Percentiles rank a stretch among this genome's conserved stretches.
phyloP scores from a whole-genome alignment of 2,113 vertebrate species.

The Galbula dea region DNA sequence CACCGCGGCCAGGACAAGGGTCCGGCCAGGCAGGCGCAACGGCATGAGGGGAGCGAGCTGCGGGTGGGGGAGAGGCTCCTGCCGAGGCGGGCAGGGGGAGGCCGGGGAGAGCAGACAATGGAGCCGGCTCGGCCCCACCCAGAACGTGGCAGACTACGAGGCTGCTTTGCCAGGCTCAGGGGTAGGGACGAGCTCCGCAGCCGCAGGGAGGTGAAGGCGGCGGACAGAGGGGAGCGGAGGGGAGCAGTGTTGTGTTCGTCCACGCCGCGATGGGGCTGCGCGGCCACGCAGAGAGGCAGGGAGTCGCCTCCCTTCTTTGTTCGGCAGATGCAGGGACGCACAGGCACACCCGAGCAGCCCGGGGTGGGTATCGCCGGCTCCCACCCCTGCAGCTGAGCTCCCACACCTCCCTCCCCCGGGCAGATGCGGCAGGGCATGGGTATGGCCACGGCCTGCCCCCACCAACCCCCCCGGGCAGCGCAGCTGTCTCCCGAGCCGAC shows the following conservation, averaged over 20 bases:
- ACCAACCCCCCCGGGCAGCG: background rate
- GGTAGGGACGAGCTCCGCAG: background rate
- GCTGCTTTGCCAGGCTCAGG: background rate
- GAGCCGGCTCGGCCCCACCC: slow-evolving; percentile 71
- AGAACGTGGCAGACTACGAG: slow-evolving; percentile 9
- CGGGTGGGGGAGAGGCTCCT: background rate
- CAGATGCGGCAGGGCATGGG: background rate
- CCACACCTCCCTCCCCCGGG: background rate
- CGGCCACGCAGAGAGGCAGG: background rate
- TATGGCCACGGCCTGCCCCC: background rate
- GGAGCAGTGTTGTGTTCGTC: background rate
- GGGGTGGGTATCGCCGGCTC: background rate
- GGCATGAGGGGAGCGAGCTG: background rate
- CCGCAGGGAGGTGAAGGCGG: background rate
- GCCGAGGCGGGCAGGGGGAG: background rate
- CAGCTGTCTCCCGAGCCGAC: background rate
- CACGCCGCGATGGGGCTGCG: background rate
- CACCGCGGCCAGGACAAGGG: background rate
- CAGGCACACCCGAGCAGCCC: background rate
- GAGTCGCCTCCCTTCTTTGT: slow-evolving; percentile 38
- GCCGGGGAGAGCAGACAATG: slow-evolving; percentile 63
- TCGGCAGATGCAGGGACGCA: background rate
- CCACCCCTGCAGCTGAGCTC: background rate
- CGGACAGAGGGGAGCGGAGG: background rate
- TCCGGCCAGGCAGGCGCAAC: background rate